phyloP scores from a whole-genome alignment of 2,797 vertebrate species.

The Ataeniobius toweri region DNA sequence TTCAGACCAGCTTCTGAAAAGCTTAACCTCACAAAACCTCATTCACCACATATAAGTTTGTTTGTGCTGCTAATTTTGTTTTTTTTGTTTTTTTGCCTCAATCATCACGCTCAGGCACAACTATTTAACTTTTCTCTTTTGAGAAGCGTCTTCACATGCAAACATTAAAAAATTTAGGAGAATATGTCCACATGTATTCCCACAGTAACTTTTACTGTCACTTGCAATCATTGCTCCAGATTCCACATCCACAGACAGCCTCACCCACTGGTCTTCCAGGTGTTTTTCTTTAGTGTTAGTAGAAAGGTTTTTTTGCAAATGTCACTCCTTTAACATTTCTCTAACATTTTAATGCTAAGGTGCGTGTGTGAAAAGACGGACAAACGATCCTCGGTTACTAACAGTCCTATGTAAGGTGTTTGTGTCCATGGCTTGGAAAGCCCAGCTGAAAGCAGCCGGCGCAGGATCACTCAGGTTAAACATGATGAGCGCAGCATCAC shows the following conservation, averaged over 20 bases:
- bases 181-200: not conserved
- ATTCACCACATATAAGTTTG: not conserved
- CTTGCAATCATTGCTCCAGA: not conserved
- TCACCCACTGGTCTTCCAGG: not conserved
- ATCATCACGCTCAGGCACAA: slow-evolving; percentile 20
- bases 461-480: slow-evolving; percentile 2
- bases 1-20: slow-evolving; percentile 14
- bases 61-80: slow-evolving; percentile 26
- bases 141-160: not conserved
- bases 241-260: not conserved
- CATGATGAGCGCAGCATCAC: not conserved
- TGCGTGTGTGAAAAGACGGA: not conserved
- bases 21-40: slow-evolving; percentile 19
- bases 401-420: slow-evolving; percentile 1
- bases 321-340: not conserved
- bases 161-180: not conserved
- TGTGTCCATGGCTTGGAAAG: not conserved
- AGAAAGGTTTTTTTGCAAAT: too few species aligned
- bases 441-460: not conserved
- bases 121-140: not conserved
- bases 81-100: not conserved
- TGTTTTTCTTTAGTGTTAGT: not conserved
- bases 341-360: not conserved
- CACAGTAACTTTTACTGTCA: not conserved
- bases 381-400: not conserved